Percentiles rank a stretch among this genome's conserved stretches.
These are phyloP conservation scores for Paratilapia polleni DNA, from an alignment of 2,113 vertebrate species.

Conservation along the genomic window DNA sequence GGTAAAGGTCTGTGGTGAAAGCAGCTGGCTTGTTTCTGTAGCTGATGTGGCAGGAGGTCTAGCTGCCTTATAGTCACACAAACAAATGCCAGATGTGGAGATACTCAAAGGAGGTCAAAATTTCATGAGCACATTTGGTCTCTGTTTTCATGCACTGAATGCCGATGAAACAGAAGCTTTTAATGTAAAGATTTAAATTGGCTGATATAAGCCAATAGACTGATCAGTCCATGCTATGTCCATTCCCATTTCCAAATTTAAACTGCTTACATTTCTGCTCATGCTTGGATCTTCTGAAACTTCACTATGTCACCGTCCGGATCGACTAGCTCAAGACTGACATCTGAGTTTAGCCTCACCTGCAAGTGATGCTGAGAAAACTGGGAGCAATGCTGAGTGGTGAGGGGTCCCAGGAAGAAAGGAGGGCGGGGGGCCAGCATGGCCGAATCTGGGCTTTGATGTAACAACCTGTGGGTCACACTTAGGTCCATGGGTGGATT, in stretches of 20 bases:
- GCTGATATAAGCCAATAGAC: neutral
- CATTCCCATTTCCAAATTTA: neutral
- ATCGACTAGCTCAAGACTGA: neutral
- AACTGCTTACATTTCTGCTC: neutral
- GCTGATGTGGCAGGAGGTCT: neutral
- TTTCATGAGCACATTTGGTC: neutral
- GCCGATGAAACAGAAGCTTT: neutral
- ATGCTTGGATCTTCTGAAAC: neutral
- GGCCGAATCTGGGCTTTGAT: slow-evolving; percentile 77
- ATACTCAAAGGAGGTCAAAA: neutral
- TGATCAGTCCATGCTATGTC: neutral
- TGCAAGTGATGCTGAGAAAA: slow-evolving; percentile 78
- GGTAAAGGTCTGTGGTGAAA: slow-evolving; percentile 2
- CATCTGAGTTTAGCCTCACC: slow-evolving; percentile 60
- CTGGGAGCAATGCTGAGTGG: slow-evolving; percentile 77
- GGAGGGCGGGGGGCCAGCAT: slow-evolving; percentile 84
- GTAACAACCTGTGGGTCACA: slow-evolving; percentile 84
- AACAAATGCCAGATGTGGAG: neutral
- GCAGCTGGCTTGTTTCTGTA: slow-evolving; percentile 17
- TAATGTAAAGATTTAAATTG: neutral
- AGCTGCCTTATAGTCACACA: neutral
- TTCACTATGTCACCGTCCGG: neutral
- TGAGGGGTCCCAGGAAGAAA: slow-evolving; percentile 78
- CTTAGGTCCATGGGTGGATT: slow-evolving; percentile 89
- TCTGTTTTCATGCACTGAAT: neutral